Evolutionary conservation across 30 jellyfish, hydroid and myxozoan species (phyloP).

Genomic region (Pseudorhiza aurosa): DNA sequence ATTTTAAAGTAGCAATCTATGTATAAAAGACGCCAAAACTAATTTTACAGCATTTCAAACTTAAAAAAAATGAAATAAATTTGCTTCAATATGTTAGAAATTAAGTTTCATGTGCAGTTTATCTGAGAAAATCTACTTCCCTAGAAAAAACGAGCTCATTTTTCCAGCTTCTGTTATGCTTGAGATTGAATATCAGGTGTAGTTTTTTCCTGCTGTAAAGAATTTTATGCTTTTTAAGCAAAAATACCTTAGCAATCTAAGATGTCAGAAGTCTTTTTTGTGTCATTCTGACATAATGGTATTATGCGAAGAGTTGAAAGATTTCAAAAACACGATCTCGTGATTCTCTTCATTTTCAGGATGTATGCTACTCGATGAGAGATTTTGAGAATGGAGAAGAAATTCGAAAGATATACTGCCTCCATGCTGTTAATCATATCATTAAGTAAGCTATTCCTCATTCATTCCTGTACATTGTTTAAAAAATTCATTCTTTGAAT

Average conservation of each 20-base stretch:
- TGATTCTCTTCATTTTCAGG: conserved; percentile 26
- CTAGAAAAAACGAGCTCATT: no score
- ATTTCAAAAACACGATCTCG: background rate
- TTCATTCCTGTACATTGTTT: no score
- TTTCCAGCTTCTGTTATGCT: background rate
- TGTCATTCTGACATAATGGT: background rate
- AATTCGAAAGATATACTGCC: conserved; percentile 73
- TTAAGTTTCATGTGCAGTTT: no score
- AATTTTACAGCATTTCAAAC: no score
- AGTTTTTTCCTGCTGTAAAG: background rate
- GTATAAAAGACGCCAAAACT: no score
- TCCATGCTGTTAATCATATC: conserved; percentile 93
- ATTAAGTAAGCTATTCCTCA: conserved; percentile 50
- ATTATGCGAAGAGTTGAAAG: no score
- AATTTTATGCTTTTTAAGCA: background rate
- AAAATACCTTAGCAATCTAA: no score
- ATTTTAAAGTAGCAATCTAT: no score
- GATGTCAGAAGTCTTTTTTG: background rate
- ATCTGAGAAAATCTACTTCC: no score
- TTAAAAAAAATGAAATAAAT: no score
- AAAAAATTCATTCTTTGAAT: no score
- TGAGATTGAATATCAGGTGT: background rate
- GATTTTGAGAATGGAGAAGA: conserved; percentile 83
- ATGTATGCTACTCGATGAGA: conserved; percentile 72
- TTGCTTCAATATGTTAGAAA: no score